Evolutionary conservation across 2,113 vertebrate genomes (phyloP).

Genomic region (Callospermophilus lateralis): DNA sequence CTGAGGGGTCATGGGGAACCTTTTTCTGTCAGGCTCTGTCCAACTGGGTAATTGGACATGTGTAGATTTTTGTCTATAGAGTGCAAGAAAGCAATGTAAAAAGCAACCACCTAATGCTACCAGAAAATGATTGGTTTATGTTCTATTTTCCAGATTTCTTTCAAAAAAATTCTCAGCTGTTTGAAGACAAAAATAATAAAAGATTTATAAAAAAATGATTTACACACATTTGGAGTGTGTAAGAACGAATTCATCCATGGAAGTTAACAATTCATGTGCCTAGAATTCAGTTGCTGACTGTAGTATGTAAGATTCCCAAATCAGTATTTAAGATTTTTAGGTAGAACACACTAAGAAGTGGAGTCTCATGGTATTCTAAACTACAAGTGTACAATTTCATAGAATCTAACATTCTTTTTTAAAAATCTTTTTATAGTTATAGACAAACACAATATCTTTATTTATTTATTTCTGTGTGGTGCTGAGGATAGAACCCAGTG

Average conservation of each 20-base stretch:
- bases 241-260: background rate
- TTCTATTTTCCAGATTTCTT: constrained; percentile 72
- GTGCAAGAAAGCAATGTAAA: background rate
- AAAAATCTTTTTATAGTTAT: background rate
- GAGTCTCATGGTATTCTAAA: background rate
- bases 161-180: constrained; percentile 49
- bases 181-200: background rate
- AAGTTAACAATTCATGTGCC: constrained; percentile 68
- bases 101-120: background rate
- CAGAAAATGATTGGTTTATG: constrained; percentile 31
- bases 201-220: background rate
- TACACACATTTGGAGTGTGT: constrained; percentile 47
- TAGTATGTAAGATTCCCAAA: background rate
- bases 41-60: background rate
- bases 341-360: background rate
- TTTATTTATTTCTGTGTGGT: too few relatives aligned
- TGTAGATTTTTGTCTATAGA: constrained; percentile 7
- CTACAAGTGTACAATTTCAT: background rate
- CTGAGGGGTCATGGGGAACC: background rate
- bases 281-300: background rate
- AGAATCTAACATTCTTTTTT: background rate
- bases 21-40: background rate
- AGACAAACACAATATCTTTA: background rate
- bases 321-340: background rate
- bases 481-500: too few relatives aligned